Percentiles rank a stretch among this genome's conserved stretches.
Evolutionary conservation across 2,797 vertebrate genomes (phyloP).

Genomic region (Selene dorsalis): DNA sequence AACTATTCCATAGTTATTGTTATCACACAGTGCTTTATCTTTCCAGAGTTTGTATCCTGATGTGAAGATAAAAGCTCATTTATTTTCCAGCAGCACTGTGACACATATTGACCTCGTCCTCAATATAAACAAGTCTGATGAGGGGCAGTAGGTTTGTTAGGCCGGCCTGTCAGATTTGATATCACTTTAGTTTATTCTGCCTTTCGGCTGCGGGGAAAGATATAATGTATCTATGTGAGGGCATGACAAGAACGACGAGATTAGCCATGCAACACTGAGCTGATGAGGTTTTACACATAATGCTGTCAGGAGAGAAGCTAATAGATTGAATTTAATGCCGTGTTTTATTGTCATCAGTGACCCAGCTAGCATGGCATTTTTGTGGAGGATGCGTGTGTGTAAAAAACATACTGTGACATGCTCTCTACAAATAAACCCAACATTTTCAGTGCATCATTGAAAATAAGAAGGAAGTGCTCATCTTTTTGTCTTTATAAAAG

Average conservation of each 20-base stretch:
- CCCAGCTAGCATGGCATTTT: constrained; percentile 38
- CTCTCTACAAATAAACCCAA: constrained; percentile 21
- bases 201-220: constrained; percentile 53
- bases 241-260: constrained; percentile 31
- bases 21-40: constrained; percentile 8
- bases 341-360: constrained; percentile 44
- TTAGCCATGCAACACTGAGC: constrained; percentile 59
- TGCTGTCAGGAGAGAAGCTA: constrained; percentile 55
- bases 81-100: constrained; percentile 43
- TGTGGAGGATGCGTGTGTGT: background rate
- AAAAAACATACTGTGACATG: background rate
- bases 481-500: constrained; percentile 1
- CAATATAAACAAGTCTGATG: constrained; percentile 34
- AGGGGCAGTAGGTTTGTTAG: constrained; percentile 37
- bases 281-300: constrained; percentile 58
- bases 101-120: constrained; percentile 35
- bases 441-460: constrained; percentile 17
- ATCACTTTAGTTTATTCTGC: constrained; percentile 47
- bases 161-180: constrained; percentile 60
- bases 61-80: constrained; percentile 34
- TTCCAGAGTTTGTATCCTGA: constrained; percentile 34
- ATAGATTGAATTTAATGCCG: constrained; percentile 49
- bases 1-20: no score
- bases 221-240: constrained; percentile 55
- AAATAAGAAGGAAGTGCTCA: constrained; percentile 5